Evolutionary conservation across 1,140 invertebrate species (phyloP).

Genomic region (Plectrocnemia conspersa): DNA sequence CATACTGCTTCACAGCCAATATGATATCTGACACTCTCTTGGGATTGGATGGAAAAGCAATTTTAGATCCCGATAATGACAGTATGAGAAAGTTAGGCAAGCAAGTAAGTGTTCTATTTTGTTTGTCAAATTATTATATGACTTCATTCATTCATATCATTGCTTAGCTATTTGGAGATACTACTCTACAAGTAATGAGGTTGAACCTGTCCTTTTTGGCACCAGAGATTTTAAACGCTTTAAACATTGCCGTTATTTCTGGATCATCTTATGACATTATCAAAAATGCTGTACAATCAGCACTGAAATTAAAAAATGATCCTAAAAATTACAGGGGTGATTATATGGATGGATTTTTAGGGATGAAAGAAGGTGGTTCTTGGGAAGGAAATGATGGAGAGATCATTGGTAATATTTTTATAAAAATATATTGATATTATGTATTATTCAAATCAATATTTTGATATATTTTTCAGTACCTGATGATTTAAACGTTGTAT

Average conservation of each 20-base stretch:
- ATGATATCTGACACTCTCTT: conserved; percentile 26
- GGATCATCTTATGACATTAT: conserved; percentile 16
- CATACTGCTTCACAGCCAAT: conserved; percentile 16
- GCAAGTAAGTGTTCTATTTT: conserved; percentile 10
- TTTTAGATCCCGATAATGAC: conserved; percentile 17
- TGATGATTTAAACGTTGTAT: conserved; percentile 38
- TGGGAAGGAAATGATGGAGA: conserved; percentile 31
- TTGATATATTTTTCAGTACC: conserved; percentile 25
- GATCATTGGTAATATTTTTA: conserved; percentile 28
- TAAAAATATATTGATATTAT: no score
- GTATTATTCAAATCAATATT: no score
- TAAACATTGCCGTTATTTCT: conserved; percentile 18
- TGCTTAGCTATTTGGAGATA: no score
- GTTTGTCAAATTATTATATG: no score
- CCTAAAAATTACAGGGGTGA: conserved; percentile 11
- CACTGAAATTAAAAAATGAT: not conserved
- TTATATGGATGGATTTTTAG: conserved; percentile 24
- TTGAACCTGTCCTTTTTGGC: conserved; percentile 24
- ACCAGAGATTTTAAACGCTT: conserved; percentile 16
- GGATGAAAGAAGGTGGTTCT: conserved; percentile 15
- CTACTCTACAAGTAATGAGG: conserved; percentile 16
- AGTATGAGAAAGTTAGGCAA: conserved; percentile 19
- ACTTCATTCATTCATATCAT: not conserved
- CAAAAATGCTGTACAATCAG: conserved; percentile 1
- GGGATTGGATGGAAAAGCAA: conserved; percentile 19